Percentiles rank a stretch among this genome's conserved stretches.
phyloP scores from a whole-genome alignment of 2,888 invertebrate genomes.

The Oligia strigilis region DNA sequence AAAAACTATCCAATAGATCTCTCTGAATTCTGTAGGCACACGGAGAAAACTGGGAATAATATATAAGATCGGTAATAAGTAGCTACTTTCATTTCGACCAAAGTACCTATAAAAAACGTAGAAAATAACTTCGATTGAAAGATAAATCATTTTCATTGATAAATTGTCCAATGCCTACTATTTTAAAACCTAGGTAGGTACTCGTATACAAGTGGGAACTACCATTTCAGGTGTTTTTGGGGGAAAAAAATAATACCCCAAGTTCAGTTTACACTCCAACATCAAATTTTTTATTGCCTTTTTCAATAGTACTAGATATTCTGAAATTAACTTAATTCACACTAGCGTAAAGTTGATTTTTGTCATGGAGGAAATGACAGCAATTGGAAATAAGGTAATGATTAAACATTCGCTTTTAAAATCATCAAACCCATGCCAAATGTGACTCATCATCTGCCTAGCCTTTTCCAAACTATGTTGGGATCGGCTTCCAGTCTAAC shows the following conservation, averaged over 20 bases:
- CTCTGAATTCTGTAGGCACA: slow-evolving; percentile 33
- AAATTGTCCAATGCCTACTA: not conserved
- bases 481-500: too few relatives aligned
- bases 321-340: not conserved
- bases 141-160: not conserved
- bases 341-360: not conserved
- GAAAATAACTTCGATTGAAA: not conserved
- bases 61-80: slow-evolving; percentile 24
- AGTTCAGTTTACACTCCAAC: not conserved
- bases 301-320: not conserved
- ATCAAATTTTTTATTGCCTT: not conserved
- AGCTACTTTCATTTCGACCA: slow-evolving; percentile 27
- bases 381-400: not conserved
- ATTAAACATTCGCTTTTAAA: not conserved
- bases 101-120: slow-evolving; percentile 7
- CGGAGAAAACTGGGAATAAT: slow-evolving; percentile 47
- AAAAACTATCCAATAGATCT: slow-evolving; percentile 50
- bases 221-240: not conserved
- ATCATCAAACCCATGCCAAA: slow-evolving; percentile 15
- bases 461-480: too few relatives aligned
- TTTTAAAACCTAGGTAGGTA: not conserved
- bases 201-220: not conserved
- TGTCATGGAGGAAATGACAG: not conserved
- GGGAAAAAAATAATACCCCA: not conserved
- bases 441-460: not conserved